Evolutionary conservation across 2,888 invertebrate genomes (phyloP), one percentile per base, ranked within the genome.

Genomic region (Chrysotoxum bicinctum): DNA sequence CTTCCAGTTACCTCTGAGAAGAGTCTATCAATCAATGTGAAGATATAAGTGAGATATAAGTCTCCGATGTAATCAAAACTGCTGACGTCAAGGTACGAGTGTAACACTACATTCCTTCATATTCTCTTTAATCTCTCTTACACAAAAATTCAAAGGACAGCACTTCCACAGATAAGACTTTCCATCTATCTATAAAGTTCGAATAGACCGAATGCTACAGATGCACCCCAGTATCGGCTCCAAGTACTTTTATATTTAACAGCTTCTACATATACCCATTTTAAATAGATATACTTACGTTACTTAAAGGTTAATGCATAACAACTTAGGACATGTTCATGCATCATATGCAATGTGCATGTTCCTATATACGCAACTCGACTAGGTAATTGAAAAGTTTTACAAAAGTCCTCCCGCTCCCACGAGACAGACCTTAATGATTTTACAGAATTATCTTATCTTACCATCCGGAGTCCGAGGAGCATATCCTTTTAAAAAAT

Each of bases 341-440:
- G 6, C 21, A 50, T 23, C 23, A 26, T 23, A 50, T 7, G 8
- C 45, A 45, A n/a, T 16, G n/a, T n/a, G 4, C 50, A n/a, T 2
- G n/a, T 26, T 5, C 14, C 2, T 1, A 37, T n/a, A 26, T 7
- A 50, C 50, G 14, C 23, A 23, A 23, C 7, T 26, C n/a, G n/a
- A n/a, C n/a, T 30, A 1, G 30, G 10, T 30, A 50, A 54, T 30
- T 30, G 16, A 54, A 54, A 54, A 54, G 54, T 54, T 54, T 32
- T 52, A 16, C 26, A 52, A 32, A 54, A 54, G 54, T 54, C 30
- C 54, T 16, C 32, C 54, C 2, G 9, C 30, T 52, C n/a, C 54
- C 54, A 30, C 30, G 30, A 54, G 54, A 30, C 16, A 54, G 32
- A 54, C 54, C 54, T 54, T 54, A 30, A 54, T 54, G 32, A 54